Evolutionary conservation across 2,888 invertebrate species (phyloP), one percentile per base, ranked within the genome.

Genomic region (Thereva nobilitata): DNA sequence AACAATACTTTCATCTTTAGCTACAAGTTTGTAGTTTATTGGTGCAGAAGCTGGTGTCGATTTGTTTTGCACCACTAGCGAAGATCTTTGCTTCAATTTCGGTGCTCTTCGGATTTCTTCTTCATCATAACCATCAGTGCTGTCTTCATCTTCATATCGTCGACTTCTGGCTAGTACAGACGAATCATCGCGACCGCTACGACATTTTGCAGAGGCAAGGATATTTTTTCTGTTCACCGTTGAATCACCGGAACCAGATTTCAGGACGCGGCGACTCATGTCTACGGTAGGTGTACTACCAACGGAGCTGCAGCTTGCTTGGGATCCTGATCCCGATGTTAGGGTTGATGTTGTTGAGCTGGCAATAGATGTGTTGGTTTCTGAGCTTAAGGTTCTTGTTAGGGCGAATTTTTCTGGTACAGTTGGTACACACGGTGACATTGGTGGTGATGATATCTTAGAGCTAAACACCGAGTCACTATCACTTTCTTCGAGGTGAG

Each of bases 391-490:
- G 2, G 89, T 89, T 67, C 89, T 84, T 72, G 86, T 86, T 54
- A 89, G 80, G 54, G 83, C 84, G 65, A 86, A 84, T 77, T 86
- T 86, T 72, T 84, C 82, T 59, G 84, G 82, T 49, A 83, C 78
- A 75, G 82, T 83, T n/a, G 82, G 77, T 72, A 83, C 76, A 54
- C 82, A 84, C 78, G 74, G 90, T 1, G 92, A 89, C 71, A 85
- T 83, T 4, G 88, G 87, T 1, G 89, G 92, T 37, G 93, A 92
- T 52, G 91, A 92, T 64, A 91, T 88, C 72, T 90, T 90, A 55
- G 90, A 91, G 77, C 93, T 93, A 77, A 93, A 91, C 4, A 93
- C 93, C 38, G 93, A 93, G 79, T 94, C 93, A 75, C 92, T 92
- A 78, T 93, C 93, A 70, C 80, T 80, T 68, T 80, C 80, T 70